Evolutionary conservation across 1,140 invertebrate genomes (phyloP).

Genomic region (Planococcus citri): DNA sequence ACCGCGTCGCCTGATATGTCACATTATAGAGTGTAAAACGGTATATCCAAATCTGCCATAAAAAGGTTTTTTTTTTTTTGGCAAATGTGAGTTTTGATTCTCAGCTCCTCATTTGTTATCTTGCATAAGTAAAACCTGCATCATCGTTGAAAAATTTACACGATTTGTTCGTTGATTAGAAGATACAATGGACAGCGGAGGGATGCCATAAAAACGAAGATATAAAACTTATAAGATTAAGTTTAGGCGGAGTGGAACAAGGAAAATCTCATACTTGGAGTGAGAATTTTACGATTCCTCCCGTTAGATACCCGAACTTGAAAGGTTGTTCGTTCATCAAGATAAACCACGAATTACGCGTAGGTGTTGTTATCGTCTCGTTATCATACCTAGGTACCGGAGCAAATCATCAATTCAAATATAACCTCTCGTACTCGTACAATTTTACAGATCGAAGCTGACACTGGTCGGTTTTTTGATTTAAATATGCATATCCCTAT

Average conservation of each 20-base stretch:
- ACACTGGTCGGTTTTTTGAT: slow-evolving; percentile 40
- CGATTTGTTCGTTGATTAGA: too few species aligned
- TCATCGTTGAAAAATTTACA: neutral
- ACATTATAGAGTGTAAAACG: too few species aligned
- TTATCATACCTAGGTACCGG: too few species aligned
- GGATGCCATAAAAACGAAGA: slow-evolving; percentile 39
- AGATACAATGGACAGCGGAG: slow-evolving; percentile 12
- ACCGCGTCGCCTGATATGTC: too few species aligned
- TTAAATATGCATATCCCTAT: slow-evolving; percentile 41
- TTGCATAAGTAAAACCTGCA: neutral
- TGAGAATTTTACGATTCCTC: slow-evolving; percentile 45
- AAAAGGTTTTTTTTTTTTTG: too few species aligned
- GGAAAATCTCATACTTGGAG: slow-evolving; percentile 42
- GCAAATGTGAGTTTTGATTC: too few species aligned
- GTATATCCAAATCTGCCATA: too few species aligned
- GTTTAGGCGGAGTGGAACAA: slow-evolving; percentile 42
- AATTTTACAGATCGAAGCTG: slow-evolving; percentile 36
- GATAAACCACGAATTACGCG: slow-evolving; percentile 46
- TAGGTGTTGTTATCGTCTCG: slow-evolving; percentile 29
- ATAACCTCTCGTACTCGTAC: too few species aligned
- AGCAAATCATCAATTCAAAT: slow-evolving; percentile 10
- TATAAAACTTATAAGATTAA: slow-evolving; percentile 39
- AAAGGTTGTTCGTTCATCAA: slow-evolving; percentile 49
- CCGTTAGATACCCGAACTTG: slow-evolving; percentile 45
- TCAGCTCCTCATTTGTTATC: too few species aligned